Evolutionary conservation across 2,797 vertebrate species (phyloP).

Genomic region (Pipistrellus pipistrellus): DNA sequence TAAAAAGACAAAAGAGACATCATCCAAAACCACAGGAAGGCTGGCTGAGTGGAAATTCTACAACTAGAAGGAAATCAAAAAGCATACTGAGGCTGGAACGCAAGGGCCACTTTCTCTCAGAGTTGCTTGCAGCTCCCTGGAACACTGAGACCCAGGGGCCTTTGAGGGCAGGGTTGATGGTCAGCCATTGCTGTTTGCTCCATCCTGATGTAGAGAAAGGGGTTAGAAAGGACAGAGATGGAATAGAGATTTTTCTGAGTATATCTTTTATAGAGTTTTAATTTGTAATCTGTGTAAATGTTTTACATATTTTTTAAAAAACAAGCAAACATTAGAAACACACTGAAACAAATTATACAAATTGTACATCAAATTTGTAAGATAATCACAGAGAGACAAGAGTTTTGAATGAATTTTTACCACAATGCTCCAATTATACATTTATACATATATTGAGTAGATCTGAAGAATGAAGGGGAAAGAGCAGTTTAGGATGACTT

Average conservation of each 20-base stretch:
- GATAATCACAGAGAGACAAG: neutral
- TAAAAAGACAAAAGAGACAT: too few species aligned
- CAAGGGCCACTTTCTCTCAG: too few species aligned
- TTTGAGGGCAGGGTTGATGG: too few species aligned
- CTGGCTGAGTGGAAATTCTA: too few species aligned
- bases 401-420: constrained; percentile 20
- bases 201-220: neutral
- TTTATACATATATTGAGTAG: neutral
- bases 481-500: constrained; percentile 11
- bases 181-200: too few species aligned
- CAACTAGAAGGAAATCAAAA: too few species aligned
- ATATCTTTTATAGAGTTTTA: constrained; percentile 8
- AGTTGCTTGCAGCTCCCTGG: too few species aligned
- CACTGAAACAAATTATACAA: neutral
- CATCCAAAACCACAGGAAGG: too few species aligned
- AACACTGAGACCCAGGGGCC: too few species aligned
- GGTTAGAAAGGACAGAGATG: neutral
- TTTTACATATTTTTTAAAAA: constrained; percentile 19
- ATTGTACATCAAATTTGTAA: neutral
- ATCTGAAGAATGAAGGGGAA: constrained; percentile 27
- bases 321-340: neutral
- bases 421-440: neutral
- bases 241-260: neutral
- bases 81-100: too few species aligned
- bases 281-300: neutral